Evolutionary conservation across 2,113 vertebrate genomes (phyloP), one percentile per base, ranked within the genome.

Genomic region (Misgurnus mizolepis): DNA sequence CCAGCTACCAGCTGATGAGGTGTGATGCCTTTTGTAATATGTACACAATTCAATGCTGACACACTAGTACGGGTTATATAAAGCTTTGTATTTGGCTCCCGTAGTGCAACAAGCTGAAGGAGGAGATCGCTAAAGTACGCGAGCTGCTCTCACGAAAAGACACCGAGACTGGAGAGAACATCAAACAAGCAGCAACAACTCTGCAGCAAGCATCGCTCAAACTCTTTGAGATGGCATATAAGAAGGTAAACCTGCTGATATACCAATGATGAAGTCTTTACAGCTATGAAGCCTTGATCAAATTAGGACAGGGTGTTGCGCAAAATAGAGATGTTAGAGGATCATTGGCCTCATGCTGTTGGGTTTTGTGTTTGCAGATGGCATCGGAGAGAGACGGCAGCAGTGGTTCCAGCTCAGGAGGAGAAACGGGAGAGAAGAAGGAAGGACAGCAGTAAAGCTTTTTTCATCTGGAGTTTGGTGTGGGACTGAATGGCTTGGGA

Each of bases 151-250:
- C 96, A 87, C 94, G 95, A 79, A 98, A 98, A 92, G 97, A 99
- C 10, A 90, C 92, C 0, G 98, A 99, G 91, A 98, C 96, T 0
- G 98, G 97, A 50, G 97, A 99, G 88, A 97, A 94, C 91, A 99
- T 99, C 87, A 95, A 95, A 83, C 96, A 99, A 87, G 96, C 96
- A 1, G 95, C 98, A 76, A 94, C 90, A 68, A 93, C 83, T 80
- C 93, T 99, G 77, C 98, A 99, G 88, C 98, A 99, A 80, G 95
- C 98, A 0, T 99, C 98, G 18, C 83, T 99, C 76, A 99, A 99
- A n/a, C 96, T 99, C 75, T 99, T 99, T 6, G 98, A 99, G 86
- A 96, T 98, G 94, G 98, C 98, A 27, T 99, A 99, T 90, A 99
- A 98, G 91, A 99, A 99, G 96, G 98, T 97, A 86, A 49, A 89